Base-by-base conservation (phyloP, 1,140 invertebrate species). In the Tetramorium simillimum region DNA sequence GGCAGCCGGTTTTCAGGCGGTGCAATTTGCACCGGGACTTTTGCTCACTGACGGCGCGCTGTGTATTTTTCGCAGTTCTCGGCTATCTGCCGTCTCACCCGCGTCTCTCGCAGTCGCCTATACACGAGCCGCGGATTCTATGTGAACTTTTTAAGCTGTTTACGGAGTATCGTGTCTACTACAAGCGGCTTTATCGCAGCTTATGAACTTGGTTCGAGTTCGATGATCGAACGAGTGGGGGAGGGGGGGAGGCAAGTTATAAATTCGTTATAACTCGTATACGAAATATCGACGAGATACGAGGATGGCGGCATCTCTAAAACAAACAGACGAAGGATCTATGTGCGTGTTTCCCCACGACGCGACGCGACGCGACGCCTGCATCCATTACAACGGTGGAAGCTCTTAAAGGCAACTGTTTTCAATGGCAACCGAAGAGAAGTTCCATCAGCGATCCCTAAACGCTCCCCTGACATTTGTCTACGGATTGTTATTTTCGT, bases 71-170 rank as follows among this genome's bases (percentile, higher is more conserved):
- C 80, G 16, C 78, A 28, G 40, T 14, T 24, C 65, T 18, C 37
- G 10, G 53, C 18, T 60, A 84, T 84, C 53, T 84, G 40, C 12
- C 43, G 49, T 60, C 46, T 58, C 37, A 46, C 10, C 14, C 24
- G 40, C n/a, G 78, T 73, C 80, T 73, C 28, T 7, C 72, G 40
- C 60, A 51, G 33, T 70, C 51, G 33, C 33, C 24, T 16, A n/a
- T n/a, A 77, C 43, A 58, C 43, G 49, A 58, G 33, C 24, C 24
- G 43, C 24, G 65, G 51, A 62, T 46, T 80, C 43, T 60, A 75
- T 21, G 72, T 67, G 53, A 87, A 89, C 78, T 85, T 87, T 86
- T 78, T 87, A 85, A 89, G 86, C 88, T 76, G 72, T 87, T 85
- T 78, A 86, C 65, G 14, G 56, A 85, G 49, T 76, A 73, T 87